phyloP scores from a whole-genome alignment of 1,140 invertebrate genomes.

The Euura lappo region DNA sequence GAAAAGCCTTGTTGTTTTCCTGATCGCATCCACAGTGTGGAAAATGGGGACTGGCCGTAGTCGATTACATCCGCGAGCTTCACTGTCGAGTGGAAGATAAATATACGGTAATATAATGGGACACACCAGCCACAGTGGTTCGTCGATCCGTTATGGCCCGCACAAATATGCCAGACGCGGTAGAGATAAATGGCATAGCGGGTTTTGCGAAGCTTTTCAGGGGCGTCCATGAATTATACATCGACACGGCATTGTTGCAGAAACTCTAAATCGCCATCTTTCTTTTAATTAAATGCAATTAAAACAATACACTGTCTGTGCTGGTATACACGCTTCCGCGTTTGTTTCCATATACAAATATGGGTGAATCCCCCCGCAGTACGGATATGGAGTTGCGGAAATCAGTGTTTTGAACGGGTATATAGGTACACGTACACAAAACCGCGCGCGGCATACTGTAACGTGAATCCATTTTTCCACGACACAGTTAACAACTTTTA shows the following conservation, averaged over 20 bases:
- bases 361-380: conserved; percentile 2
- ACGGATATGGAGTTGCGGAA: conserved; percentile 22
- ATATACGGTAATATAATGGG: background rate
- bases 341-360: conserved; percentile 13
- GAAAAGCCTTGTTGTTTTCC: background rate
- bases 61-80: background rate
- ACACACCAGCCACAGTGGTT: conserved; percentile 16
- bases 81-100: background rate
- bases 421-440: too few relatives aligned
- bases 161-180: conserved; percentile 13
- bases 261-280: background rate
- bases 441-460: background rate
- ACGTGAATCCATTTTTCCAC: conserved; percentile 4
- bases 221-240: conserved; percentile 28
- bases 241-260: conserved; percentile 9
- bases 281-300: conserved; percentile 24
- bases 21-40: background rate
- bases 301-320: conserved; percentile 4
- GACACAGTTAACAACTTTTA: background rate
- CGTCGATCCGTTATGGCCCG: conserved; percentile 32
- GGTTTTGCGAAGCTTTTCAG: too few relatives aligned
- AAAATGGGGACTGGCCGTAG: background rate
- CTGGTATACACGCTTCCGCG: conserved; percentile 15
- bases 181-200: background rate
- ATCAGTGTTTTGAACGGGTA: conserved; percentile 1